These are phyloP conservation scores for Phalacrocorax carbo DNA, from an alignment of 2,113 vertebrate species.

Conservation along the genomic window DNA sequence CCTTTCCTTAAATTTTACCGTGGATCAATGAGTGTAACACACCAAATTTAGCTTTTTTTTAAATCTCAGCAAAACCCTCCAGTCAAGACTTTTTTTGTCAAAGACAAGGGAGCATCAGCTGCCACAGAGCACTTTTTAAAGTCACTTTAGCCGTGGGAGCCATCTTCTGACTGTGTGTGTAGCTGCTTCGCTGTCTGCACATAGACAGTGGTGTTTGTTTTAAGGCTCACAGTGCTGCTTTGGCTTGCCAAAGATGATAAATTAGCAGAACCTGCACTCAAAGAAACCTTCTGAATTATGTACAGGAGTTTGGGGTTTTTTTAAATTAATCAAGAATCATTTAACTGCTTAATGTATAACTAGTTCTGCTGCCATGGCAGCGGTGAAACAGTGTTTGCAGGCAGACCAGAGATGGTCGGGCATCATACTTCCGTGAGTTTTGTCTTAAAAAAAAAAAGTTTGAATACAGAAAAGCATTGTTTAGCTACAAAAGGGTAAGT, in stretches of 20 bases:
- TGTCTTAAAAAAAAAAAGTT: neutral
- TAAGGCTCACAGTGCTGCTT: neutral
- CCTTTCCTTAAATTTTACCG: neutral
- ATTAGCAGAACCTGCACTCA: neutral
- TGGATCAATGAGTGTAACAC: neutral
- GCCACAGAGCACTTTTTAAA: neutral
- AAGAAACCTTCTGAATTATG: neutral
- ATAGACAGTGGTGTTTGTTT: accelerated
- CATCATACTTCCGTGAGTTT: neutral
- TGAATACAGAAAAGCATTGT: neutral
- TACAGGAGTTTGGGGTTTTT: neutral
- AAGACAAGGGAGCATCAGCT: neutral
- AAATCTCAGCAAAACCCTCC: neutral
- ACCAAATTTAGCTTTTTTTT: neutral
- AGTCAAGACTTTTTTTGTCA: neutral
- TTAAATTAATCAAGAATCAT: no score
- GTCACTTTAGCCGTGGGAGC: neutral
- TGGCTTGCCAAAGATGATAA: slow-evolving; percentile 12
- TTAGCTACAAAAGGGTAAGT: neutral
- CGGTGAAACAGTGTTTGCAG: neutral
- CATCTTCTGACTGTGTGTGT: neutral
- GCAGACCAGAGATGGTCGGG: neutral
- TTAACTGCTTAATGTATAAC: neutral
- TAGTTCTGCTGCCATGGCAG: neutral
- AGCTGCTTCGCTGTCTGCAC: neutral